Percentiles rank a stretch among this genome's conserved stretches.
phyloP scores from a whole-genome alignment of 2,888 invertebrate genomes.

The Drosophila meridionalis region DNA sequence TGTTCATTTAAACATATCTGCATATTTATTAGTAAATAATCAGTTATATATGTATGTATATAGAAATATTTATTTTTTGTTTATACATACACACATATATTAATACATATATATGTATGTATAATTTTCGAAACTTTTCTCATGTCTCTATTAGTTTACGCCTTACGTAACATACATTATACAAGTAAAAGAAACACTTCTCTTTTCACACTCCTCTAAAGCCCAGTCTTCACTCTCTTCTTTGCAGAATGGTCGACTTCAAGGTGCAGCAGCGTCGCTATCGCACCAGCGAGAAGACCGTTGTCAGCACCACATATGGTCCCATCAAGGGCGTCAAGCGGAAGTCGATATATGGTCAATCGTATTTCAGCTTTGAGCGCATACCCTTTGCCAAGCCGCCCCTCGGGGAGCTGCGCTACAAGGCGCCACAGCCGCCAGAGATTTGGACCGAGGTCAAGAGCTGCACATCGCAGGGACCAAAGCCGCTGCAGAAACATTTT shows the following conservation, averaged over 20 bases:
- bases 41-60: background rate
- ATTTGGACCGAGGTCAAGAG: conserved; percentile 85
- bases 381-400: conserved; percentile 84
- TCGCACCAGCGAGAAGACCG: conserved; percentile 81
- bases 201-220: background rate
- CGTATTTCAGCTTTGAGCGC: conserved; percentile 83
- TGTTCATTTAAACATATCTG: background rate
- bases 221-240: background rate
- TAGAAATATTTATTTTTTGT: background rate
- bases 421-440: conserved; percentile 85
- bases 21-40: background rate
- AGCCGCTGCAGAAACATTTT: conserved; percentile 84
- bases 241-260: conserved; percentile 78
- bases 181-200: background rate
- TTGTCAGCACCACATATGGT: conserved; percentile 82
- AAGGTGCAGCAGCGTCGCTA: conserved; percentile 80
- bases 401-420: conserved; percentile 82
- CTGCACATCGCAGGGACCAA: conserved; percentile 84
- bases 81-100: too few species aligned
- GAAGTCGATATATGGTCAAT: conserved; percentile 82
- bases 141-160: too few species aligned
- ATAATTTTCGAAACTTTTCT: background rate
- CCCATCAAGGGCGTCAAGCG: conserved; percentile 84
- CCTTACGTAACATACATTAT: background rate
- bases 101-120: background rate